Base-by-base conservation (phyloP, 2,113 vertebrate genomes). In the Pelusios castaneus region DNA sequence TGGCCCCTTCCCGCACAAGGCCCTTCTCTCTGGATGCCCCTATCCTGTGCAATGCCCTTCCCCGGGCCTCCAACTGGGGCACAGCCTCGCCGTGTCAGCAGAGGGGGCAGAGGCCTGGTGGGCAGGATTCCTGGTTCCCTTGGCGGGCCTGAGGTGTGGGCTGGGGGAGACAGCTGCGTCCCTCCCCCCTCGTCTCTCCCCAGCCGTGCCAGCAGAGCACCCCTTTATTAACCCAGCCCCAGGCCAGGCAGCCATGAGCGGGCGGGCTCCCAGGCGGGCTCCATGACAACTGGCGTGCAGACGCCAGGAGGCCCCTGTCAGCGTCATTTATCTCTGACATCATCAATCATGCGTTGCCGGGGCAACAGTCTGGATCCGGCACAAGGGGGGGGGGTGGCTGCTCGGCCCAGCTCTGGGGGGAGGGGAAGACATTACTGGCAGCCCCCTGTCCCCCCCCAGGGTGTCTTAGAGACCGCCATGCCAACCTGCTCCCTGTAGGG, bases 261-360 rank as follows among this genome's bases (percentile, higher is more conserved):
- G 82, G 70, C 95, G 91, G 96, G 83, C 55, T 81, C 63, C 93
- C 94, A 89, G 97, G 97, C 91, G 3, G 94, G 96, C 97, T 97
- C 98, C 98, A 98, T 98, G 97, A 97, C 97, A 98, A 98, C 98
- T 95, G 97, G 97, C 98, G 97, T 78, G 24, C 96, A 97, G 97
- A 95, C 96, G 7, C 96, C 8, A 6, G 97, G 98, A 98, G 97
- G 98, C 97, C 97, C 95, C 96, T 97, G 22, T 94, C 97, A 91
- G 97, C 95, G 56, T 97, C 98, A 98, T 98, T 98, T 98, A 98
- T 98, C 98, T 98, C 98, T 98, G 98, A 98, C 98, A 98, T 97
- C 97, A 98, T 98, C 98, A 96, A 98, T 98, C 98, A 98, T 81
- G 0, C 84, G 97, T 98, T 95, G 97, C 97, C 97, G 1, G 0